These are phyloP conservation scores for western clawed frog (Xenopus tropicalis) DNA, from an alignment of 2,113 vertebrate species.

Conservation along the genomic window UCB_Xtro_10.0 CM004444.2:147349501-147350000, in stretches of 20 bases:
- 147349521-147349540: too few species aligned
- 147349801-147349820: conserved; percentile 48
- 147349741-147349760: conserved; percentile 32
- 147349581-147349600: too few species aligned
- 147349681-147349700: conserved; percentile 27
- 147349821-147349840: conserved; percentile 48
- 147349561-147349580: too few species aligned
- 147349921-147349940: too few species aligned
- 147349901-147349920: conserved; percentile 14
- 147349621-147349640: too few species aligned
- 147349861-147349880: conserved; percentile 28
- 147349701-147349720: conserved; percentile 29
- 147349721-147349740: conserved; percentile 28
- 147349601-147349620: too few species aligned
- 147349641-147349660: too few species aligned
- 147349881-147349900: conserved; percentile 24
- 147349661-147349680: conserved; percentile 25
- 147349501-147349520: too few species aligned
- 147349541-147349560: too few species aligned
- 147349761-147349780: conserved; percentile 50
- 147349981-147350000: too few species aligned
- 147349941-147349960: too few species aligned
- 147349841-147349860: conserved; percentile 38
- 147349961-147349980: background rate
- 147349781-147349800: conserved; percentile 47